A percentile compares a stretch with the other conserved stretches of the same genome.
Conservation (phyloP, 2,888 invertebrate species). For the Tetheella fluctuosa region DNA sequence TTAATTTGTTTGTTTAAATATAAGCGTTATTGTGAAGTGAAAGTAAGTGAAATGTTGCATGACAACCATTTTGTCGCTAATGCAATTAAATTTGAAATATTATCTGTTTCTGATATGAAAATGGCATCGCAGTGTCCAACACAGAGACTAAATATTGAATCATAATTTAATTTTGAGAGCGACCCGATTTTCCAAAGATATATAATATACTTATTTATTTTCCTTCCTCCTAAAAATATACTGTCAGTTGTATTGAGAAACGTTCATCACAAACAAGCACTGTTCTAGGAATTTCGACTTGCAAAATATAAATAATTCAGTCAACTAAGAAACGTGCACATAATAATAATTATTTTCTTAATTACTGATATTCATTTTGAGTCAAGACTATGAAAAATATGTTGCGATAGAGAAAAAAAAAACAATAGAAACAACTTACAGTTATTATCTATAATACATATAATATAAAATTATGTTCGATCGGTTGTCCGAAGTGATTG, state of each 20-base stretch:
- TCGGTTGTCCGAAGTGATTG: neutral
- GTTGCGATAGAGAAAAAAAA: neutral
- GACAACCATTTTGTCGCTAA: neutral
- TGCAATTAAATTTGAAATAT: slow-evolving; percentile 2
- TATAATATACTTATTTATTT: neutral
- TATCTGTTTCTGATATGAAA: neutral
- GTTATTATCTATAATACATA: neutral
- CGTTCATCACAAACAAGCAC: too few species aligned
- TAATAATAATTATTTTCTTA: too few species aligned
- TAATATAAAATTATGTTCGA: neutral
- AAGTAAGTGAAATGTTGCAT: neutral
- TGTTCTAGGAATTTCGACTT: too few species aligned
- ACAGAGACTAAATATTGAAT: neutral
- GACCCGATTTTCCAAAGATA: neutral
- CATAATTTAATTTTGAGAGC: neutral
- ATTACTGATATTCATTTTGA: too few species aligned
- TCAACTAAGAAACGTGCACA: too few species aligned
- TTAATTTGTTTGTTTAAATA: too few species aligned
- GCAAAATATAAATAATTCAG: too few species aligned
- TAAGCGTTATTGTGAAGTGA: neutral
- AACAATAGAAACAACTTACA: too few species aligned
- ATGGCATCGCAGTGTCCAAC: neutral
- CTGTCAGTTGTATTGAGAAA: neutral
- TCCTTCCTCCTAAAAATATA: neutral
- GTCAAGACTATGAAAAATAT: too few species aligned